Percentiles rank a stretch among this genome's conserved stretches.
Conservation (phyloP, 2,888 invertebrate species). For the Drosophila rubida region DNA sequence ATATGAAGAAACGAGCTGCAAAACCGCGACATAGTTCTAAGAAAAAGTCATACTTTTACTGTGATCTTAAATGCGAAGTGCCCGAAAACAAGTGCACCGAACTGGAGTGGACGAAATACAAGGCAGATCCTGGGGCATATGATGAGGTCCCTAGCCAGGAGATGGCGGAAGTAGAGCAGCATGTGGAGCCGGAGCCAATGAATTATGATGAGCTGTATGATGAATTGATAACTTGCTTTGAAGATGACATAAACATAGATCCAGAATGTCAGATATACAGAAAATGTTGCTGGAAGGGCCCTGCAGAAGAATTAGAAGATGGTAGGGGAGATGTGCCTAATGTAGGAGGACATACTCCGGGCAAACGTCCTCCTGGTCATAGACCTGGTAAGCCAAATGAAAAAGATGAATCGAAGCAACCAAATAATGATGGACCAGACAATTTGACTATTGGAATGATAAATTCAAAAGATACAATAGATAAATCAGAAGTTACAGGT, state of each 20-base stretch:
- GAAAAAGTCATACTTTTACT: slow-evolving; percentile 15
- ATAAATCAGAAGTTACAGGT: not conserved
- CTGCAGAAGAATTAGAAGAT: not conserved
- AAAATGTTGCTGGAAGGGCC: slow-evolving; percentile 33
- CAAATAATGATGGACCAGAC: not conserved
- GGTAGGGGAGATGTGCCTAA: not conserved
- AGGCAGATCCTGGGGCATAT: slow-evolving; percentile 4
- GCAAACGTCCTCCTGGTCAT: not conserved
- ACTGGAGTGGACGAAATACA: slow-evolving; percentile 29
- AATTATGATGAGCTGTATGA: slow-evolving; percentile 53
- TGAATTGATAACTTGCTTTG: slow-evolving; percentile 42
- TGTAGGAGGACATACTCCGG: not conserved
- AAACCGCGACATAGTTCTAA: not conserved
- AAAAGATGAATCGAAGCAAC: not conserved
- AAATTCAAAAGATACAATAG: too few species aligned
- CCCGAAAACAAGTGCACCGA: slow-evolving; percentile 38
- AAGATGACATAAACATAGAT: not conserved
- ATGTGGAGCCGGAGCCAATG: slow-evolving; percentile 18
- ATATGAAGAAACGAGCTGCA: not conserved
- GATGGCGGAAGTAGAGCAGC: not conserved
- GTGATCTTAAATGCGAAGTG: slow-evolving; percentile 26
- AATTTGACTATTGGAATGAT: not conserved
- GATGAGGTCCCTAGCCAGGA: slow-evolving; percentile 4
- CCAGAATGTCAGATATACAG: slow-evolving; percentile 8
- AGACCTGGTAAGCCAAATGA: not conserved